Evolutionary conservation across 2,113 vertebrate genomes (phyloP), one percentile per base, ranked within the genome.

Genomic region (Hemiprocne comata): DNA sequence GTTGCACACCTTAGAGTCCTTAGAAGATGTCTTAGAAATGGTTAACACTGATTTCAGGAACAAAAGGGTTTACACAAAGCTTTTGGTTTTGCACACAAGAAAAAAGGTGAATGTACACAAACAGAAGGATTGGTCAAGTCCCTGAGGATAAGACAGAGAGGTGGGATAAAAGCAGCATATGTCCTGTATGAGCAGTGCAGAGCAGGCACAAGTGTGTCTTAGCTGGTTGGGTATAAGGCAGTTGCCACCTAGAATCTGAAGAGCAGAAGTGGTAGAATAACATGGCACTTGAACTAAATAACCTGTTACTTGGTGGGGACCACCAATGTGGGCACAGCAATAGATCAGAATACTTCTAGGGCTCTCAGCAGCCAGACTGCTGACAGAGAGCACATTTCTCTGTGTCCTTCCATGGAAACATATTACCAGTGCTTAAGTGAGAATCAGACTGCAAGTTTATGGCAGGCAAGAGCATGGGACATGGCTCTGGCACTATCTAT

Each of bases 191-290:
- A 85, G 70, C 11, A 77, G 40, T 38, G 51, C 54, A 71, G 16
- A 38, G 64, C 0, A 0, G 24, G 36, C 28, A 82, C 54, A 65
- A 57, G 34, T 0, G 7, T n/a, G 15, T 44, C 38, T 42, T 2
- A 17, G 20, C 1, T 2, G 2, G 9, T 0, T 42, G 54, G n/a
- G 38, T 33, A n/a, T 7, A 53, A 29, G 62, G 48, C 67, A 95
- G 50, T 28, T 72, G 48, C 38, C 58, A 61, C 17, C 50, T 51
- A 29, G 38, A 38, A 9, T 5, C 17, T 36, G 44, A 58, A 70
- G 17, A 38, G 50, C 71, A 51, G 44, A 67, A 60, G 18, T 0
- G 0, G 33, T 7, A 46, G 80, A 31, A 50, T 0, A 44, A 48
- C 33, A 1, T 8, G 61, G 29, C 26, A 6, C 20, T 21, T 58